Conservation (phyloP, 92 coral and sea anemone species). For the Siderastrea radians region DNA sequence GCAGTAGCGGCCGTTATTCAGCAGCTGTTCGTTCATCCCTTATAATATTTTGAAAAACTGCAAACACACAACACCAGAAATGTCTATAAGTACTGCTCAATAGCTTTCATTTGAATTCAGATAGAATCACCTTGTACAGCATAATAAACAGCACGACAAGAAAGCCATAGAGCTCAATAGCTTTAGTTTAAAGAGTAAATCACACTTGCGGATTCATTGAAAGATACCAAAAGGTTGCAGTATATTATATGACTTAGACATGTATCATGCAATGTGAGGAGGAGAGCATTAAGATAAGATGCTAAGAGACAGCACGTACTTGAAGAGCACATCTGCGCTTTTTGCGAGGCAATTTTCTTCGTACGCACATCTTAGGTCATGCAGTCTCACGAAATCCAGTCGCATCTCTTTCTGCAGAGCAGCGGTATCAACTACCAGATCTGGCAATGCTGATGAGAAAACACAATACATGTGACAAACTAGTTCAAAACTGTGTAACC, state of each 20-base stretch:
- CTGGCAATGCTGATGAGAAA: conserved; percentile 58
- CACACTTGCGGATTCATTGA: background rate
- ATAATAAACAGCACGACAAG: too few species aligned
- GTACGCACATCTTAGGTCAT: conserved; percentile 72
- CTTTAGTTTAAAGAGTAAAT: background rate
- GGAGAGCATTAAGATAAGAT: too few species aligned
- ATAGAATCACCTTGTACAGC: too few species aligned
- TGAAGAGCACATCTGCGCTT: conserved; percentile 48
- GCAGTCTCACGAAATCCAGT: conserved; percentile 44
- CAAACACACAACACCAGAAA: too few species aligned
- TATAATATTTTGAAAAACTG: too few species aligned
- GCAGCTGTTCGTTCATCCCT: too few species aligned
- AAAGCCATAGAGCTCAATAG: too few species aligned
- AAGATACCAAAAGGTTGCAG: background rate
- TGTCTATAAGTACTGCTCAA: too few species aligned
- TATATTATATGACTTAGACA: too few species aligned
- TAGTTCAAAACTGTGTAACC: background rate
- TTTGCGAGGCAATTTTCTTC: conserved; percentile 91
- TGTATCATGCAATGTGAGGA: background rate
- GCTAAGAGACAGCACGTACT: background rate
- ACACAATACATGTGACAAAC: background rate
- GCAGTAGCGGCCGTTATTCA: too few species aligned
- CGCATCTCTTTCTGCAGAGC: conserved; percentile 54
- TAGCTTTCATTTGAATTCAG: too few species aligned
- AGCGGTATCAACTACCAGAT: conserved; percentile 77